Conservation (phyloP, 1,140 invertebrate species). For the Neodiprion virginianus region DNA sequence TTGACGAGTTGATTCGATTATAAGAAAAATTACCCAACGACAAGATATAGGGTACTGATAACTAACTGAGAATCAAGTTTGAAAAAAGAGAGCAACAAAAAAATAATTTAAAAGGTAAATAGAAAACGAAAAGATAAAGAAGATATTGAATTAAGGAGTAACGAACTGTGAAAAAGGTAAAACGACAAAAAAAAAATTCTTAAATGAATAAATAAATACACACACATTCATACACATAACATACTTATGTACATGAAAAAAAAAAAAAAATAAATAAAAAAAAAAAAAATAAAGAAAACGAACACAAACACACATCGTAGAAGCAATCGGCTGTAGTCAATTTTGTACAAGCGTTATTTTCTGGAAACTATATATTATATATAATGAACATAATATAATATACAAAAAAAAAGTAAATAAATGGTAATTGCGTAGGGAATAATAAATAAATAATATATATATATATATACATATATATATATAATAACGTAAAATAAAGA, state of each 20-base stretch:
- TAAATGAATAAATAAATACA: not conserved
- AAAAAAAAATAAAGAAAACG: slow-evolving; percentile 34
- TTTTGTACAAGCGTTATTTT: slow-evolving; percentile 61
- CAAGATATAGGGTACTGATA: too few relatives aligned
- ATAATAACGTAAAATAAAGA: too few relatives aligned
- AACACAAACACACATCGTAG: slow-evolving; percentile 42
- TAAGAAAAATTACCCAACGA: not conserved
- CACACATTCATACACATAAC: too few relatives aligned
- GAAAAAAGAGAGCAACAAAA: not conserved
- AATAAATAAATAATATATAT: not conserved
- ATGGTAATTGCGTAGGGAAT: slow-evolving; percentile 13
- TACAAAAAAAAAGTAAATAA: not conserved
- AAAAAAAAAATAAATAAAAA: not conserved
- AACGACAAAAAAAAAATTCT: not conserved
- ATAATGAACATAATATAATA: slow-evolving; percentile 9
- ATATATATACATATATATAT: not conserved
- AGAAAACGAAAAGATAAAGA: slow-evolving; percentile 10
- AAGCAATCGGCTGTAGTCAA: slow-evolving; percentile 60
- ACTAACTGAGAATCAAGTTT: not conserved
- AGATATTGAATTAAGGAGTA: slow-evolving; percentile 11
- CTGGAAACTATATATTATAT: slow-evolving; percentile 42
- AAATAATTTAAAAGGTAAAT: slow-evolving; percentile 8
- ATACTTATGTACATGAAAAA: not conserved
- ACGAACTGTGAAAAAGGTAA: slow-evolving; percentile 8
- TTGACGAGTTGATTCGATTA: not conserved